Conservation (phyloP, 2,797 vertebrate species). For the Psittacula echo region DNA sequence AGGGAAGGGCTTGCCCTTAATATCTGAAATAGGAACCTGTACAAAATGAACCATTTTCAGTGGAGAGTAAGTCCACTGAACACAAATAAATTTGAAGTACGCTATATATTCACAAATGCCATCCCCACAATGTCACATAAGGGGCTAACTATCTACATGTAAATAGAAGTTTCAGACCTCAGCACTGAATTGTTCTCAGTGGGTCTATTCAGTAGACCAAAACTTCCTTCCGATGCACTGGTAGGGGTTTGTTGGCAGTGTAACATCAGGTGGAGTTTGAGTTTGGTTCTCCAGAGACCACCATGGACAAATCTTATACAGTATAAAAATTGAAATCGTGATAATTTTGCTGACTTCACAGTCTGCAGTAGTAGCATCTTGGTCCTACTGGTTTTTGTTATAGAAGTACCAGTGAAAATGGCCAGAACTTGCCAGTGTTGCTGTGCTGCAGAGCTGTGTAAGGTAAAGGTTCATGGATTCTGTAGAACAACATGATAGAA, state of each 20-base stretch:
- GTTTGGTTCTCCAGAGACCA: not conserved
- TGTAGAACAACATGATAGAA: not conserved
- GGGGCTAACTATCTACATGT: not conserved
- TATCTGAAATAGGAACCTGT: not conserved
- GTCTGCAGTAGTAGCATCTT: not conserved
- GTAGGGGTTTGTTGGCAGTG: not conserved
- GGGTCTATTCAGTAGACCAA: not conserved
- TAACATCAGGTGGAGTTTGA: not conserved
- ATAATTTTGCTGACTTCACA: not conserved
- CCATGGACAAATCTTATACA: not conserved
- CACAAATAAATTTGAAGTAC: not conserved
- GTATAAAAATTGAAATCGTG: not conserved
- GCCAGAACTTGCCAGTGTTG: not conserved
- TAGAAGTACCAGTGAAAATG: not conserved
- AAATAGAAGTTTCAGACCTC: not conserved
- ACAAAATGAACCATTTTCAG: not conserved
- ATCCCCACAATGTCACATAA: rapidly evolving
- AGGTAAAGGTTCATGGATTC: not conserved
- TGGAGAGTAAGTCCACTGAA: not conserved
- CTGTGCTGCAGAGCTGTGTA: not conserved
- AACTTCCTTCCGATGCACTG: not conserved
- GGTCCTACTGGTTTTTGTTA: not conserved
- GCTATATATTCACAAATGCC: not conserved
- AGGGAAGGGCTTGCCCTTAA: not conserved
- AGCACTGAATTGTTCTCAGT: not conserved